Conservation (phyloP, 2,888 invertebrate species). For the Drosophila fulvimacula region DNA sequence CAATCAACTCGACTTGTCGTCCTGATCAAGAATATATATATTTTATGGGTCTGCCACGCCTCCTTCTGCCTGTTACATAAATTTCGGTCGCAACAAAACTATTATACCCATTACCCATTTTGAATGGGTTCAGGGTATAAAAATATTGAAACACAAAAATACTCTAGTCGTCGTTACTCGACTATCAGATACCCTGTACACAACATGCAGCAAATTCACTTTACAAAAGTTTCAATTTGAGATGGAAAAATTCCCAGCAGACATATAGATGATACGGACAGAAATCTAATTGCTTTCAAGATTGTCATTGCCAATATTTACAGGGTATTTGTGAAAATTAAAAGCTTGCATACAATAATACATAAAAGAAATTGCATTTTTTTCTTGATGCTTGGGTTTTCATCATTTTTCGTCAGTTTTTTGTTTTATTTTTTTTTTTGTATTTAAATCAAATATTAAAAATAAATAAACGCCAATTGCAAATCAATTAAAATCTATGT, state of each 20-base stretch:
- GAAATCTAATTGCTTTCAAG: background rate
- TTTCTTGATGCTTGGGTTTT: constrained; percentile 30
- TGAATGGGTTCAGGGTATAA: too few relatives aligned
- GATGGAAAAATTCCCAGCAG: background rate
- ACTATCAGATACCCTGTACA: constrained; percentile 26
- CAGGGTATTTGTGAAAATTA: constrained; percentile 37
- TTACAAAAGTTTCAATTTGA: background rate
- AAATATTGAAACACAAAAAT: constrained; percentile 26
- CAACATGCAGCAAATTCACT: background rate
- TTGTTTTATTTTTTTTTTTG: constrained; percentile 30
- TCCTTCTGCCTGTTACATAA: too few relatives aligned
- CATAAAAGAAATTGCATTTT: constrained; percentile 33
- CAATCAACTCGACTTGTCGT: too few relatives aligned
- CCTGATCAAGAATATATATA: too few relatives aligned
- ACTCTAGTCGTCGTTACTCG: constrained; percentile 15
- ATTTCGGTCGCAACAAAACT: too few relatives aligned
- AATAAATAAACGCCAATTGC: constrained; percentile 55
- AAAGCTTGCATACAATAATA: constrained; percentile 55
- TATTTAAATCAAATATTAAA: constrained; percentile 45
- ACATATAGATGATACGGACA: background rate
- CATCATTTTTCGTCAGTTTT: constrained; percentile 60
- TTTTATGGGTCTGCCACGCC: too few relatives aligned
- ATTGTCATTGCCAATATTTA: constrained; percentile 2
- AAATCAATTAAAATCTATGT: constrained; percentile 23
- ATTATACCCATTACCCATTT: too few relatives aligned